Percentiles rank a stretch among this genome's conserved stretches.
Conservation (phyloP, 2,888 invertebrate species). For the Brachynemurus nebulosus region DNA sequence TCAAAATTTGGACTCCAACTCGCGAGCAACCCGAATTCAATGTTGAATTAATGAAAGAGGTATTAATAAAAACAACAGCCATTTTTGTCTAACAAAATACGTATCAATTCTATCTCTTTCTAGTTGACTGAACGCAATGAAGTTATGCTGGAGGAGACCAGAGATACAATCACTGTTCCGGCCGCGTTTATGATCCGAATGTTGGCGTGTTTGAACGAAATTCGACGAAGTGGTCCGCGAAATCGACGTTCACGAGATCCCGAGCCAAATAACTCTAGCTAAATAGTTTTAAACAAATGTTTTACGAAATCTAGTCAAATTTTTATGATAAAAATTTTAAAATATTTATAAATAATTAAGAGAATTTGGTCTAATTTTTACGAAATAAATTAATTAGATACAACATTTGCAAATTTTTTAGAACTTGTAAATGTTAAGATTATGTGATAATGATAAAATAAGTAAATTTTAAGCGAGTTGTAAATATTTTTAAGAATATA, state of each 20-base stretch:
- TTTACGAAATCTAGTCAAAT: no score
- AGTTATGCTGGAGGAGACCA: constrained; percentile 72
- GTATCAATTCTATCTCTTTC: constrained; percentile 17
- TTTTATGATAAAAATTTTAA: no score
- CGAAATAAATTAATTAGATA: no score
- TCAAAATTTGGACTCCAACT: constrained; percentile 71
- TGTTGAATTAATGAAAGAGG: constrained; percentile 45
- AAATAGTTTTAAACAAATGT: no score
- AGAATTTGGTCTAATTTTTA: no score
- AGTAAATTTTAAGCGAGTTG: no score
- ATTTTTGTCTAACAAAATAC: not conserved
- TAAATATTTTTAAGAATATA: no score
- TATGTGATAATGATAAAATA: no score
- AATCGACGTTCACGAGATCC: constrained; percentile 9
- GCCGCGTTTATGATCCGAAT: constrained; percentile 74
- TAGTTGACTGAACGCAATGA: constrained; percentile 65
- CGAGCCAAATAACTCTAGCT: no score
- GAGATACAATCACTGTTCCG: constrained; percentile 77
- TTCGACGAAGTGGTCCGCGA: constrained; percentile 35
- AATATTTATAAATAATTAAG: no score
- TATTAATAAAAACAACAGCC: constrained; percentile 22
- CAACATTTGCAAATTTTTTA: no score
- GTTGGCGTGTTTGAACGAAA: constrained; percentile 53
- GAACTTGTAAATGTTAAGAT: no score
- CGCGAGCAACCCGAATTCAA: constrained; percentile 46